phyloP scores from a whole-genome alignment of 2,888 invertebrate genomes.

The Eugnorisma glareosa region DNA sequence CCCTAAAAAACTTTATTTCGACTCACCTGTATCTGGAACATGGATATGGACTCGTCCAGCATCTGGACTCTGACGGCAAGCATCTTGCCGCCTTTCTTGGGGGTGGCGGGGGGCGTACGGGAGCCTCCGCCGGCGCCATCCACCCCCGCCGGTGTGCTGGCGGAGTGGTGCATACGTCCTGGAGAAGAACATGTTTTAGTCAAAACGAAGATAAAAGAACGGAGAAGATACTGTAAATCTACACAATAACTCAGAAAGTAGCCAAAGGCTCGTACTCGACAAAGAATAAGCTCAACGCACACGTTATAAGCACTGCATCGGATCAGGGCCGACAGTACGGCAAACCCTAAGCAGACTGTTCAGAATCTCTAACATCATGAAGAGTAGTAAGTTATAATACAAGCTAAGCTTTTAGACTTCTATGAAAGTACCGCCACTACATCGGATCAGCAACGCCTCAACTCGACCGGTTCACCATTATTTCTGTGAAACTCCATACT shows the following conservation, averaged over 20 bases:
- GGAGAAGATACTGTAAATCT: background rate
- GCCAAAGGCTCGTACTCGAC: background rate
- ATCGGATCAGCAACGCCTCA: background rate
- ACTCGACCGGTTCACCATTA: background rate
- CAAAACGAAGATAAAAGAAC: background rate
- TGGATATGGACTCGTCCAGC: slow-evolving; percentile 96
- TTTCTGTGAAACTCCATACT: background rate
- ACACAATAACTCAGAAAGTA: background rate
- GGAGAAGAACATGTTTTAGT: slow-evolving; percentile 29
- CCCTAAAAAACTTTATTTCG: background rate
- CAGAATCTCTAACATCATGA: no score
- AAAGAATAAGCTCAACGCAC: background rate
- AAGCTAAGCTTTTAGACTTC: no score
- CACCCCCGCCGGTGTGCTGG: slow-evolving; percentile 96
- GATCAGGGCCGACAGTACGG: no score
- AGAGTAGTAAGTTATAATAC: no score
- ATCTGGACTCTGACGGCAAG: slow-evolving; percentile 96
- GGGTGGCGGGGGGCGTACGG: slow-evolving; percentile 94
- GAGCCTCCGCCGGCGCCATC: slow-evolving; percentile 92
- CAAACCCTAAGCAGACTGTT: no score
- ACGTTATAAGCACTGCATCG: background rate
- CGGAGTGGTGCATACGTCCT: slow-evolving; percentile 95
- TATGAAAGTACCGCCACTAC: no score
- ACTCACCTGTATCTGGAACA: slow-evolving; percentile 97
- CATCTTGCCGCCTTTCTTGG: slow-evolving; percentile 96